Conservation (phyloP, 2,888 invertebrate species). For the Leptinotarsa rubiginosa region DNA sequence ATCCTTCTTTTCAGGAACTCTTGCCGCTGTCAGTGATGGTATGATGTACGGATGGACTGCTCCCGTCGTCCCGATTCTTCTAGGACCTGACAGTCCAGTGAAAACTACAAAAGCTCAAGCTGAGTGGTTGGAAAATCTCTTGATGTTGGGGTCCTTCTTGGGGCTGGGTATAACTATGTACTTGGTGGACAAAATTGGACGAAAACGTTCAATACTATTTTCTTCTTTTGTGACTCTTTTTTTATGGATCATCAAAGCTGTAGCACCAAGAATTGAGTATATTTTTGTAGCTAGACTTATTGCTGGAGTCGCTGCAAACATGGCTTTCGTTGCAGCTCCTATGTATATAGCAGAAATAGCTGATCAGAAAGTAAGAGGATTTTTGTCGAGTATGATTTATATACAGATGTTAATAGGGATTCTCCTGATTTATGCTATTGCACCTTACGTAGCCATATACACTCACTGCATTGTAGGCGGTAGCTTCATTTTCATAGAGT, state of each 20-base stretch:
- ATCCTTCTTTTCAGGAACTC: conserved; percentile 60
- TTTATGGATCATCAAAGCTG: conserved; percentile 62
- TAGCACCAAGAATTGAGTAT: conserved; percentile 57
- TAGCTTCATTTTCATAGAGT: conserved; percentile 57
- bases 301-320: conserved; percentile 63
- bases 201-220: conserved; percentile 61
- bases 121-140: conserved; percentile 57
- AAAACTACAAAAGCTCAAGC: conserved; percentile 53
- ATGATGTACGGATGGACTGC: conserved; percentile 66
- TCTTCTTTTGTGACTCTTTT: conserved; percentile 60
- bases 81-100: conserved; percentile 61
- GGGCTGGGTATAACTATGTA: conserved; percentile 61
- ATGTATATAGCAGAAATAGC: conserved; percentile 66
- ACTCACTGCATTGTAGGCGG: conserved; percentile 55
- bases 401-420: conserved; percentile 64
- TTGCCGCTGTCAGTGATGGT: conserved; percentile 64
- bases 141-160: conserved; percentile 58
- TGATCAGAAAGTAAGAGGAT: conserved; percentile 64
- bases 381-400: conserved; percentile 62
- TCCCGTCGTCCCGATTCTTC: conserved; percentile 59
- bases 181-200: conserved; percentile 59
- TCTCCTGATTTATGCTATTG: conserved; percentile 61
- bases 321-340: conserved; percentile 64
- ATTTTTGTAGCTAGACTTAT: conserved; percentile 61
- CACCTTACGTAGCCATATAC: conserved; percentile 55